These are phyloP conservation scores for Acrossocheilus fasciatus DNA, from an alignment of 2,797 vertebrate genomes.

Conservation along the genomic window DNA sequence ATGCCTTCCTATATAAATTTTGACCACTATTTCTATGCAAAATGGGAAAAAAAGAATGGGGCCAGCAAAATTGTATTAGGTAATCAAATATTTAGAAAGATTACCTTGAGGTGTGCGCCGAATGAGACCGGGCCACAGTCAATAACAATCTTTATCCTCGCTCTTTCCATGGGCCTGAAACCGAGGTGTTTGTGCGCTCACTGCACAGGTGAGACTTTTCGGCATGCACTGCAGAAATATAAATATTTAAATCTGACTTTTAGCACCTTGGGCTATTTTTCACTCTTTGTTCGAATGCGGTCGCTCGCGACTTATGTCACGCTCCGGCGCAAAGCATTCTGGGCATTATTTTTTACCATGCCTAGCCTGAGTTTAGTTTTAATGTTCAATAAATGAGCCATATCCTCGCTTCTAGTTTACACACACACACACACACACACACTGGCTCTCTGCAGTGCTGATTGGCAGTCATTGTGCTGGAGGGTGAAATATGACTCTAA, in stretches of 20 bases:
- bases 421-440: neutral
- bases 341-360: slow-evolving; percentile 55
- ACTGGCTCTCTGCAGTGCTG: slow-evolving; percentile 41
- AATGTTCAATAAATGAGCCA: slow-evolving; percentile 64
- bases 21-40: slow-evolving; percentile 37
- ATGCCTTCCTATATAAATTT: neutral
- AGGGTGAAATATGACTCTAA: slow-evolving; percentile 59
- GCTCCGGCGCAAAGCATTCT: slow-evolving; percentile 35
- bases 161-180: neutral
- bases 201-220: slow-evolving; percentile 17
- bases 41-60: neutral
- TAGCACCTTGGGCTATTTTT: slow-evolving; percentile 54
- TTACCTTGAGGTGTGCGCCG: slow-evolving; percentile 20
- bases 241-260: slow-evolving; percentile 53
- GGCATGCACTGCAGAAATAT: slow-evolving; percentile 22
- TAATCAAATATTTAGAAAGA: slow-evolving; percentile 53
- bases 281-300: slow-evolving; percentile 32
- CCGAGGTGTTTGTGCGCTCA: neutral
- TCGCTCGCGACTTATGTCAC: slow-evolving; percentile 38
- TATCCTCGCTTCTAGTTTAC: slow-evolving; percentile 58
- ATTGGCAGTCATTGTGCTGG: slow-evolving; percentile 60
- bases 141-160: slow-evolving; percentile 23
- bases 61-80: slow-evolving; percentile 39
- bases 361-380: slow-evolving; percentile 57
- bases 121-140: slow-evolving; percentile 22